These are phyloP conservation scores for Cataglyphis rosenhaueri DNA, from an alignment of 2,888 invertebrate species.

Conservation along the genomic window DNA sequence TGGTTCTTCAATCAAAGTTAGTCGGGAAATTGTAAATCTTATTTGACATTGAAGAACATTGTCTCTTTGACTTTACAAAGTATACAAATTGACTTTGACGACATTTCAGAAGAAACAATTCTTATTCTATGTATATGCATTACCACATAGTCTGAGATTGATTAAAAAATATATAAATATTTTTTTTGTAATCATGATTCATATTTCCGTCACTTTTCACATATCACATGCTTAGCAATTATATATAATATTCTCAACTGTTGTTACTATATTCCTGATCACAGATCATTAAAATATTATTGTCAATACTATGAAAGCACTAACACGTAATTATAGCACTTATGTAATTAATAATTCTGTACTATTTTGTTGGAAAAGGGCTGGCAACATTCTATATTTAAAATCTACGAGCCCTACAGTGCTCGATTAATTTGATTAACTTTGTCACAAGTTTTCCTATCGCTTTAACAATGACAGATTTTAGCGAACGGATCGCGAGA, in stretches of 20 bases:
- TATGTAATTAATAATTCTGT: neutral
- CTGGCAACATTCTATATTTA: neutral
- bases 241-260: neutral
- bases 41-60: constrained; percentile 10
- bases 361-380: neutral
- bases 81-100: constrained; percentile 17
- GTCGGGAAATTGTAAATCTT: constrained; percentile 25
- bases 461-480: neutral
- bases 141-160: neutral
- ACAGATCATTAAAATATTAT: neutral
- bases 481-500: neutral
- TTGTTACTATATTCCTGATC: neutral
- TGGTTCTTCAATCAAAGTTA: constrained; percentile 27
- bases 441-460: constrained; percentile 17
- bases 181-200: neutral
- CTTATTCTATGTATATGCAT: neutral
- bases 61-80: neutral
- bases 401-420: neutral
- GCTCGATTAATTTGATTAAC: constrained; percentile 27
- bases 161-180: neutral
- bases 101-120: neutral
- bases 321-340: neutral
- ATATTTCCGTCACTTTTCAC: neutral
- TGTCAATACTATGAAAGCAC: neutral
- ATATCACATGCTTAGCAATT: neutral